Conservation (phyloP, 2,888 invertebrate genomes). For the Eristalinus aeneus region DNA sequence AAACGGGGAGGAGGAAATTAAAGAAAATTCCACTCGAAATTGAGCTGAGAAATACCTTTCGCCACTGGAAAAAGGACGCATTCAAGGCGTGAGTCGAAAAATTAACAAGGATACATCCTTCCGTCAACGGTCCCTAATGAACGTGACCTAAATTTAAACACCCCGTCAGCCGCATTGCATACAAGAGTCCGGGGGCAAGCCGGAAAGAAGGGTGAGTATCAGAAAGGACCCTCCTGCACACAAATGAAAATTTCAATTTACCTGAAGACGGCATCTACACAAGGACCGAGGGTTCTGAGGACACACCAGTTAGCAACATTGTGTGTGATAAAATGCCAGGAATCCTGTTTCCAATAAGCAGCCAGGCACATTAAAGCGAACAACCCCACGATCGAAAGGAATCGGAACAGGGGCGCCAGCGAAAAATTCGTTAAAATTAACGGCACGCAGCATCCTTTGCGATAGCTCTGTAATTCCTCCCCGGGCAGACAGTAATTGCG, state of each 20-base stretch:
- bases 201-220: background rate
- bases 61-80: background rate
- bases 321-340: slow-evolving; percentile 48
- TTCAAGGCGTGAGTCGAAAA: slow-evolving; percentile 11
- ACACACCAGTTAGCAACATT: slow-evolving; percentile 24
- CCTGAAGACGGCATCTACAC: background rate
- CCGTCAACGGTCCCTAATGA: slow-evolving; percentile 43
- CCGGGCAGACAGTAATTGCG: slow-evolving; percentile 10
- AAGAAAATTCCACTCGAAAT: slow-evolving; percentile 7
- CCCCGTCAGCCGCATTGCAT: slow-evolving; percentile 8
- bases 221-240: background rate
- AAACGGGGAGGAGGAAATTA: background rate
- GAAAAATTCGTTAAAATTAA: slow-evolving; percentile 51
- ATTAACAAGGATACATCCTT: slow-evolving; percentile 46
- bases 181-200: too few species aligned
- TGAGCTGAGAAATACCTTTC: slow-evolving; percentile 21
- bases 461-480: background rate
- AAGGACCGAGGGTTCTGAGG: background rate
- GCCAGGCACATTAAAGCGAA: slow-evolving; percentile 73
- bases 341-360: slow-evolving; percentile 74
- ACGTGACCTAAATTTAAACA: slow-evolving; percentile 59
- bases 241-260: slow-evolving; percentile 50
- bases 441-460: slow-evolving; percentile 6
- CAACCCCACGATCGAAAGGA: background rate
- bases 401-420: background rate